Evolutionary conservation across 1,140 invertebrate genomes (phyloP), one percentile per base, ranked within the genome.

Genomic region (Trichonephila clavata): DNA sequence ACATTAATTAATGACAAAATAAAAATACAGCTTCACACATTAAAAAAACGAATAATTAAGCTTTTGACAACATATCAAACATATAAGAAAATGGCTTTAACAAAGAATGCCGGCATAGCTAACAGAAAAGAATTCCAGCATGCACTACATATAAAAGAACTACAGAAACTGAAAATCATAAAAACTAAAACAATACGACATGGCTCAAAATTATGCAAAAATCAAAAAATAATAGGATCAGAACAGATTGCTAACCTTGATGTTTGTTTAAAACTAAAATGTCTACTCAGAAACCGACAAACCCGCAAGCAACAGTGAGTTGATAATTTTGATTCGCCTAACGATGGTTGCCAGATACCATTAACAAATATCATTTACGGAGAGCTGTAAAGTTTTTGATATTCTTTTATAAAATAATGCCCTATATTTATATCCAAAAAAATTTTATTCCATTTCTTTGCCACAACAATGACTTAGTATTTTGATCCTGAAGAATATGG

Each of bases 81-180:
- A 50, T 50, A 10, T 14, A 24, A 86, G 57, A 81, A 81, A 81
- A 81, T 81, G 77, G 77, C 77, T 81, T 27, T 21, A 81, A 16
- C 39, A 14, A 39, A 32, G 4, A 21, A 81, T 24, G 39, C 32
- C 39, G 77, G 77, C 21, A 5, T 43, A 50, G 16, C 13, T 20
- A 50, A 81, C 10, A 81, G 6, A 32, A 50, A 39, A 6, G n/a
- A 81, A 50, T 50, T 50, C 50, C 7, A 6, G 16, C 32, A 81
- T 0, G 39, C 7, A 81, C 27, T 20, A 81, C 1, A 50, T 1
- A 18, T 16, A 13, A 18, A 81, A 81, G 32, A 20, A 81, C 20
- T 14, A 24, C 7, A 3, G 7, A 24, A 81, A 68, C 10, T 14
- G 7, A 8, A 3, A 4, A 27, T 4, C 39, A 81, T 5, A 5